Base-by-base conservation (phyloP, 2,888 invertebrate species). In the Pristionchus maxplancki region DNA sequence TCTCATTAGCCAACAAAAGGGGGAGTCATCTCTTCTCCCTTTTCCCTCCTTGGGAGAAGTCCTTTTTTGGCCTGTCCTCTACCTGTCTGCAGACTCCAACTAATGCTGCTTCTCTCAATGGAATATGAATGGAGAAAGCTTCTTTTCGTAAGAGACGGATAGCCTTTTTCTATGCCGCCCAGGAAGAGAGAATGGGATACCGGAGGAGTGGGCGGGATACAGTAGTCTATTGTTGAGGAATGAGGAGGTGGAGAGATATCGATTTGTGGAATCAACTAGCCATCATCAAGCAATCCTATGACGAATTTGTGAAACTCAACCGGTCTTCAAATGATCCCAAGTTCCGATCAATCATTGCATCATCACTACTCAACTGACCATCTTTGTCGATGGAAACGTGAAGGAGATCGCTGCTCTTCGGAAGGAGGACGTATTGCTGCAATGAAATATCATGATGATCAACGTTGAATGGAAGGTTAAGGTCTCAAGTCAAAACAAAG, bases 1-100 rank as follows among this genome's bases (percentile, higher is more conserved):
- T 78, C 78, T 78, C 78, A 78, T 78, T 78, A 78, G 78, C 48
- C 78, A 78, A 78, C 78, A 78, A 78, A 78, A 44, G 78, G 74
- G 24, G 24, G 78, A 81, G 53, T 53, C 82, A 50, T 83, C 82
- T 83, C 82, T 82, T 20, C 40, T 37, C 37, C 64, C 53, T 31
- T 28, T 31, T 40, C 78, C 34, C 34, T 83, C 24, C 34, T 34
- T 37, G 6, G 24, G 34, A 83, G 34, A 53, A 50, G 82, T 28
- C 34, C 53, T 53, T 83, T 83, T 83, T 83, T 83, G 82, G 20
- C 84, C 44, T 82, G 6, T 48, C 50, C 85, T 85, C 64, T 85
- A 15, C 37, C 85, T 64, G 44, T 85, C 85, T 64, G 40, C 9
- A 0, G 40, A 17, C 85, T 85, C 85, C 85, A 24, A 40, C 64